Evolutionary conservation across 2,113 vertebrate genomes (phyloP).

Genomic region (Agapornis roseicollis): DNA sequence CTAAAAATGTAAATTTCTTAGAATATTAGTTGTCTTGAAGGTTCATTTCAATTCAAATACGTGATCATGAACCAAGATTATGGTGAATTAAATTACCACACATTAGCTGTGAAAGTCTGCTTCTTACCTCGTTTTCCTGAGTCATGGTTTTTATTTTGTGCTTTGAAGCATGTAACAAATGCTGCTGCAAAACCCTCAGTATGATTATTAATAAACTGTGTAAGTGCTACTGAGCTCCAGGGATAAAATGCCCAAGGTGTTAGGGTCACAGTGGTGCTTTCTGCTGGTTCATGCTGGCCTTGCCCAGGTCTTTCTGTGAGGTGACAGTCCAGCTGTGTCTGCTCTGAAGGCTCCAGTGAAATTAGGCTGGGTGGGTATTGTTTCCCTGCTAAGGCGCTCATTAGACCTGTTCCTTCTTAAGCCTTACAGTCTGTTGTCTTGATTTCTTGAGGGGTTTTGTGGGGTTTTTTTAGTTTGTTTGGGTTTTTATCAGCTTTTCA

Average conservation of each 20-base stretch:
- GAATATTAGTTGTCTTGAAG: neutral
- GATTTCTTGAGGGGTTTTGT: neutral
- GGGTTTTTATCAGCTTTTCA: accelerated
- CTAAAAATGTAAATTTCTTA: neutral
- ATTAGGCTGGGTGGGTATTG: accelerated
- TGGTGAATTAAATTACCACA: neutral
- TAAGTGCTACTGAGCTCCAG: neutral
- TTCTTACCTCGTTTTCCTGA: neutral
- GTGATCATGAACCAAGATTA: neutral
- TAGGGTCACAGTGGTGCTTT: neutral
- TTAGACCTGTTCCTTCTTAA: neutral
- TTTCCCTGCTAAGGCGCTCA: accelerated
- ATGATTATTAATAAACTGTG: neutral
- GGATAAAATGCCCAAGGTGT: neutral
- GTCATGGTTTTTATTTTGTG: neutral
- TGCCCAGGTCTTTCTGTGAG: accelerated
- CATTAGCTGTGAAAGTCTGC: neutral
- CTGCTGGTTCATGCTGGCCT: neutral
- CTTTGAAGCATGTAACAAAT: neutral
- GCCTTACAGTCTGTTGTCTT: neutral
- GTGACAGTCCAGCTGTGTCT: neutral
- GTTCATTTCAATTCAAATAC: neutral
- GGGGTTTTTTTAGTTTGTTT: neutral
- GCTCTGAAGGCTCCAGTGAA: neutral
- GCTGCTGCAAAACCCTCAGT: neutral